Base-by-base conservation (phyloP, 2,113 vertebrate species). In the Otocyon megalotis region DNA sequence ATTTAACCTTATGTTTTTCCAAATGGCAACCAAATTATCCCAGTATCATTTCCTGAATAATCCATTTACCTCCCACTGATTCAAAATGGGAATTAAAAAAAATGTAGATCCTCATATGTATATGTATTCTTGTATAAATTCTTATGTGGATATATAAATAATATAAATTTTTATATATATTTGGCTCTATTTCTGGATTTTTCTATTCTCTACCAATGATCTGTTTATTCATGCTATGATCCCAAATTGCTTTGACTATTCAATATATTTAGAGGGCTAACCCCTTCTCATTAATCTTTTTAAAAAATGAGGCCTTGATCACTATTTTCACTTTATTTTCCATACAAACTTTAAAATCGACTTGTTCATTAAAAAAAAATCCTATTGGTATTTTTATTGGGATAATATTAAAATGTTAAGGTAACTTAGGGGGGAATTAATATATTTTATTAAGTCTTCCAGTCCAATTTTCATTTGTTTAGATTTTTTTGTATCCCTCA, bases 101-200 rank as follows among this genome's bases (percentile, higher is more conserved):
- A 81, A 65, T 67, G 35, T 74, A 28, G 60, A 85, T 95, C 93
- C 13, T 82, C 80, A 53, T 84, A 48, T 65, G 43, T 65, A 60
- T 80, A 48, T 97, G 77, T 69, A 53, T 82, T 88, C 67, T 86
- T 87, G 69, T 83, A 71, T 97, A 97, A 93, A 65, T 90, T 96
- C 65, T 67, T 96, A 87, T 82, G 30, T 80, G 69, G 22, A 80
- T 88, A 67, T 97, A 67, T 97, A 71, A 74, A 67, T 93, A 88
- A 86, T 71, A 89, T 63, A 85, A 71, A 32, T 71, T 86, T 93
- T 74, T 85, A 11, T 74, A 53, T 77, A 50, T 91, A 48, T 85
- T 79, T 96, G 62, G 37, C 4, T 95, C 5, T 86, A 62, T 88
- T 91, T 95, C 87, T 95, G 28, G 69, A 88, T 69, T 88, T 95